These are phyloP conservation scores for Malurus cyaneus DNA, from an alignment of 2,113 vertebrate species.

Conservation along the genomic window DNA sequence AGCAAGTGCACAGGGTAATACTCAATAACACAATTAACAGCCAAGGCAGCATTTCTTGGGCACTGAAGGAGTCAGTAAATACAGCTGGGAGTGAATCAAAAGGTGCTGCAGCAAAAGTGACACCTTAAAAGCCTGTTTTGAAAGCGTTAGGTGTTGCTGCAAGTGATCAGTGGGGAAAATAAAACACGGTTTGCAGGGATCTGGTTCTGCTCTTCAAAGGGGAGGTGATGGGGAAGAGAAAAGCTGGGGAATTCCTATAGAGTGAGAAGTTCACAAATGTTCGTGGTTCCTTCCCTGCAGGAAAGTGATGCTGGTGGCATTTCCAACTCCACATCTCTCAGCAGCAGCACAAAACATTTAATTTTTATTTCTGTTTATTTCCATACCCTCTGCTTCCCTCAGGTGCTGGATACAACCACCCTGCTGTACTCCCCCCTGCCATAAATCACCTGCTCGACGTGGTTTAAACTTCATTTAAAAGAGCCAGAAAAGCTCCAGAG, in stretches of 20 bases:
- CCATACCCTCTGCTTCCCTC: not conserved
- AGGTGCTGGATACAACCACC: not conserved
- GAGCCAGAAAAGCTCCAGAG: not conserved
- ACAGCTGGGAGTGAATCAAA: not conserved
- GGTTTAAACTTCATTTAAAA: not conserved
- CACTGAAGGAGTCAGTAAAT: not conserved
- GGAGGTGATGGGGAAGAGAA: not conserved
- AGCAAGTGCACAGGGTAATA: not conserved
- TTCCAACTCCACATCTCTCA: not conserved
- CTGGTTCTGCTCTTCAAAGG: not conserved
- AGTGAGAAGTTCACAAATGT: not conserved
- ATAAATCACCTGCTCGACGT: not conserved
- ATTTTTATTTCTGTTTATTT: slow-evolving; percentile 47
- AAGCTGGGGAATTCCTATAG: not conserved
- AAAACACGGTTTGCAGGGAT: not conserved
- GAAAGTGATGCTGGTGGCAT: not conserved
- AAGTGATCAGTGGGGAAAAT: not conserved
- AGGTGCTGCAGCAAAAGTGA: not conserved
- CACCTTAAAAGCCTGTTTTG: not conserved
- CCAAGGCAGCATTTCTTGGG: not conserved
- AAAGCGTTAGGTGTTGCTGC: not conserved
- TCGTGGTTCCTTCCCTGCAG: not conserved
- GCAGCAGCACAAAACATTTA: slow-evolving; percentile 6
- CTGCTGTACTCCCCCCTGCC: not conserved
- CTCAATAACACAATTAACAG: slow-evolving; percentile 4